Evolutionary conservation across 2,797 vertebrate genomes (phyloP).

Genomic region (Eospalax fontanierii): DNA sequence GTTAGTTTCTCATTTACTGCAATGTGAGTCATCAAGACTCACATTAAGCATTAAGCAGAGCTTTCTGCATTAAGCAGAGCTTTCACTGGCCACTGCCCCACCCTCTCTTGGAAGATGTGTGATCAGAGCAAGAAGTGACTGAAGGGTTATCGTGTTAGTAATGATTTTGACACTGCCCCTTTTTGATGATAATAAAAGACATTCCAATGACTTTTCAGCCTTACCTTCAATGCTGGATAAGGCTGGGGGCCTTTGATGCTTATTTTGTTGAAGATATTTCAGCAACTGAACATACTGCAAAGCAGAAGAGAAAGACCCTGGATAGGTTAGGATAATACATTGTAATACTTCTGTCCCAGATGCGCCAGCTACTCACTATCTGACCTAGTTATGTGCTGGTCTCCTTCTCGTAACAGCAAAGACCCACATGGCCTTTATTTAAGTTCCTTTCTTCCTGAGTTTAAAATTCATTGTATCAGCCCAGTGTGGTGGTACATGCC

Average conservation of each 20-base stretch:
- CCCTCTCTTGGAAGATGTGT: background rate
- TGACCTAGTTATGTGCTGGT: background rate
- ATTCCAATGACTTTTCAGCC: background rate
- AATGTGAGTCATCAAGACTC: too few species aligned
- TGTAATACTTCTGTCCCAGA: background rate
- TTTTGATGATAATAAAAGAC: background rate
- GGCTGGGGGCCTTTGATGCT: background rate
- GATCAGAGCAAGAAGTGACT: background rate
- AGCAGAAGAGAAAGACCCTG: background rate
- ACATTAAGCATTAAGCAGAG: too few species aligned
- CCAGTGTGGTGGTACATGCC: too few species aligned
- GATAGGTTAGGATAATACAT: background rate
- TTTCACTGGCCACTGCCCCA: background rate
- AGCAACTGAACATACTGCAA: background rate
- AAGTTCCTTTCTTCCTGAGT: background rate
- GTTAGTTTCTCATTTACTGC: background rate
- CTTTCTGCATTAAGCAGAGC: too few species aligned
- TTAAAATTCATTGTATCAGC: slow-evolving; percentile 39
- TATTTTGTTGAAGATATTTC: background rate
- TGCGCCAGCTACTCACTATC: background rate
- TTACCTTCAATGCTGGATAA: background rate
- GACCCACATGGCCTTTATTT: background rate
- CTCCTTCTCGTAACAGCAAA: slow-evolving; percentile 50
- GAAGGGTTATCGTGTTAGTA: background rate
- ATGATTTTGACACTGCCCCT: background rate